phyloP scores from a whole-genome alignment of 2,113 vertebrate genomes.

The Podocnemis expansa region DNA sequence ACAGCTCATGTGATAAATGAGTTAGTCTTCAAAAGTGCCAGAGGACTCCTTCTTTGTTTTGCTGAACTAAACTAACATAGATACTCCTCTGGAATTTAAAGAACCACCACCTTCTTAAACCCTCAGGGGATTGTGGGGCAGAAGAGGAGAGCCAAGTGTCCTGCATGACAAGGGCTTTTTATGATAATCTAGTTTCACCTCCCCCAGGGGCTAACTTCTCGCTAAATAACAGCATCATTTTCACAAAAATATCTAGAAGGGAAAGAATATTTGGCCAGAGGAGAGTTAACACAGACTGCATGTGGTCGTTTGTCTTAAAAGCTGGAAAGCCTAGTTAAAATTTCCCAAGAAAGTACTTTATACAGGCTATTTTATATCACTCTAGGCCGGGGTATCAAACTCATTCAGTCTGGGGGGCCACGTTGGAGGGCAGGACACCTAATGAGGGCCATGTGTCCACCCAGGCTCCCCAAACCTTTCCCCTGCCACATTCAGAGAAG shows the following conservation, averaged over 20 bases:
- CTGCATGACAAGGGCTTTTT: background rate
- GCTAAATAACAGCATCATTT: background rate
- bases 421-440: too few relatives aligned
- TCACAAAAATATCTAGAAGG: background rate
- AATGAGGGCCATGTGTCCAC: too few relatives aligned
- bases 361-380: background rate
- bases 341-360: background rate
- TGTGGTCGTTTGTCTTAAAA: background rate
- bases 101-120: background rate
- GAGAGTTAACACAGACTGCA: background rate
- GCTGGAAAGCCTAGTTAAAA: background rate
- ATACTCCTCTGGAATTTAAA: background rate
- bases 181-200: background rate
- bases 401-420: too few relatives aligned
- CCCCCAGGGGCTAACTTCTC: background rate
- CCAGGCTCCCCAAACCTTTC: too few relatives aligned
- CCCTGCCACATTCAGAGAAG: too few relatives aligned
- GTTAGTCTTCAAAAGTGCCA: too few relatives aligned
- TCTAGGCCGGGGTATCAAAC: too few relatives aligned
- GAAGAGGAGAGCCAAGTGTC: background rate
- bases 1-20: too few relatives aligned
- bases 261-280: background rate
- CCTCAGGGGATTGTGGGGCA: background rate
- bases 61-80: too few relatives aligned
- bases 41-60: too few relatives aligned